A percentile compares a stretch with the other conserved stretches of the same genome.
These are phyloP conservation scores for Nasonia oneida DNA, from an alignment of 2,888 invertebrate species.

Conservation along the genomic window DNA sequence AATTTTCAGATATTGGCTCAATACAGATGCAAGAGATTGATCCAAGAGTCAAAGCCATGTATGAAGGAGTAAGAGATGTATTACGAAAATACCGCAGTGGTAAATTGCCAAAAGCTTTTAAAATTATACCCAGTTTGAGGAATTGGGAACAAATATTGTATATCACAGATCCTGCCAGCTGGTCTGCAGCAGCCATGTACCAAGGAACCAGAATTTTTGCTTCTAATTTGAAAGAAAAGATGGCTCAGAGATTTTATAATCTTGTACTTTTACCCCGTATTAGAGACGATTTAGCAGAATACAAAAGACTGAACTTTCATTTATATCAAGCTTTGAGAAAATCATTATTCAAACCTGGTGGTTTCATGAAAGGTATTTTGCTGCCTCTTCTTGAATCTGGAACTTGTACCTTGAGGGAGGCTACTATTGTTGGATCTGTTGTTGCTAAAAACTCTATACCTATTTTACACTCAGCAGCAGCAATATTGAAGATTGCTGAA, in stretches of 20 bases:
- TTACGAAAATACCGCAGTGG: slow-evolving; percentile 95
- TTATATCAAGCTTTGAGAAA: slow-evolving; percentile 96
- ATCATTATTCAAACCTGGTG: slow-evolving; percentile 97
- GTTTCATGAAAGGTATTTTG: slow-evolving; percentile 96
- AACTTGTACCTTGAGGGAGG: slow-evolving; percentile 96
- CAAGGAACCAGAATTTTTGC: slow-evolving; percentile 97
- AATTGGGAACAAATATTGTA: slow-evolving; percentile 97
- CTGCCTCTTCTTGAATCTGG: slow-evolving; percentile 90
- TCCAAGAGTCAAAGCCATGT: slow-evolving; percentile 91
- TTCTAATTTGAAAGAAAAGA: slow-evolving; percentile 97
- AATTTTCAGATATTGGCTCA: slow-evolving; percentile 89
- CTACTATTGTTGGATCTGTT: slow-evolving; percentile 96
- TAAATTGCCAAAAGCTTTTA: slow-evolving; percentile 98
- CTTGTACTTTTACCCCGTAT: slow-evolving; percentile 94
- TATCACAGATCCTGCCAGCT: slow-evolving; percentile 92
- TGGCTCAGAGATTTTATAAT: slow-evolving; percentile 97
- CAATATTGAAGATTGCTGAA: slow-evolving; percentile 96
- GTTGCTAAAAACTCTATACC: slow-evolving; percentile 95
- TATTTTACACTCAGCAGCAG: slow-evolving; percentile 96
- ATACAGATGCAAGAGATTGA: slow-evolving; percentile 91
- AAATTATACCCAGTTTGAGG: slow-evolving; percentile 93
- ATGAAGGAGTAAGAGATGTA: slow-evolving; percentile 93
- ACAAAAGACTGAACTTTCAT: slow-evolving; percentile 97
- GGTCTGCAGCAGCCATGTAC: slow-evolving; percentile 99
- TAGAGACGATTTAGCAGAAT: slow-evolving; percentile 97